Evolutionary conservation across 30 jellyfish, hydroid and myxozoan genomes (phyloP).

Genomic region (Hydractinia echinata): DNA sequence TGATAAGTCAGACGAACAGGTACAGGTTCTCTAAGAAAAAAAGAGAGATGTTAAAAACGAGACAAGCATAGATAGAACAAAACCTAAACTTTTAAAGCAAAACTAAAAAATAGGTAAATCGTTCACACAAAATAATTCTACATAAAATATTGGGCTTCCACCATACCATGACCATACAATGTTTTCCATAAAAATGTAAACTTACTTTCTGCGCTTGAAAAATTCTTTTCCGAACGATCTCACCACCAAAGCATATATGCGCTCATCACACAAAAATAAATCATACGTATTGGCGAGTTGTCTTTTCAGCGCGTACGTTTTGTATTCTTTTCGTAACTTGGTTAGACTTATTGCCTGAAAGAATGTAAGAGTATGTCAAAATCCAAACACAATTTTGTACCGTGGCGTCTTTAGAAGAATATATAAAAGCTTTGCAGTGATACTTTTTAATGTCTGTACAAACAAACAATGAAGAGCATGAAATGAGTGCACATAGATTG

Average conservation of each 20-base stretch:
- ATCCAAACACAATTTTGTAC: no score
- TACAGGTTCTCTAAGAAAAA: slow-evolving; percentile 68
- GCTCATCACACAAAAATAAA: slow-evolving; percentile 76
- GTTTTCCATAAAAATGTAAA: not conserved
- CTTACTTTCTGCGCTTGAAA: slow-evolving; percentile 77
- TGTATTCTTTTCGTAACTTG: slow-evolving; percentile 77
- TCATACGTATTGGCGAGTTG: slow-evolving; percentile 53
- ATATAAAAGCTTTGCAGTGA: no score
- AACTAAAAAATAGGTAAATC: no score
- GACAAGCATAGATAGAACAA: no score
- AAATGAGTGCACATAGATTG: no score
- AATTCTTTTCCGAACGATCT: slow-evolving; percentile 75
- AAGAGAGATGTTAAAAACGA: no score
- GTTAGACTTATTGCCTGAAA: slow-evolving; percentile 76
- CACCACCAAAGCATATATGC: slow-evolving; percentile 49
- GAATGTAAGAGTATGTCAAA: not conserved
- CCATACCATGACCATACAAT: not conserved
- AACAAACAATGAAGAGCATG: no score
- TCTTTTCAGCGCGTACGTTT: slow-evolving; percentile 62
- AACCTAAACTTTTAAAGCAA: no score
- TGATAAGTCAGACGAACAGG: slow-evolving; percentile 51
- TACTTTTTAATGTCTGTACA: no score
- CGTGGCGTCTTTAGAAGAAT: no score
- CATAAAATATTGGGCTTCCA: not conserved
- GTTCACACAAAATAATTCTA: not conserved